A percentile compares a stretch with the other conserved stretches of the same genome.
Evolutionary conservation across 2,113 vertebrate genomes (phyloP).

Genomic region (Gavia stellata): DNA sequence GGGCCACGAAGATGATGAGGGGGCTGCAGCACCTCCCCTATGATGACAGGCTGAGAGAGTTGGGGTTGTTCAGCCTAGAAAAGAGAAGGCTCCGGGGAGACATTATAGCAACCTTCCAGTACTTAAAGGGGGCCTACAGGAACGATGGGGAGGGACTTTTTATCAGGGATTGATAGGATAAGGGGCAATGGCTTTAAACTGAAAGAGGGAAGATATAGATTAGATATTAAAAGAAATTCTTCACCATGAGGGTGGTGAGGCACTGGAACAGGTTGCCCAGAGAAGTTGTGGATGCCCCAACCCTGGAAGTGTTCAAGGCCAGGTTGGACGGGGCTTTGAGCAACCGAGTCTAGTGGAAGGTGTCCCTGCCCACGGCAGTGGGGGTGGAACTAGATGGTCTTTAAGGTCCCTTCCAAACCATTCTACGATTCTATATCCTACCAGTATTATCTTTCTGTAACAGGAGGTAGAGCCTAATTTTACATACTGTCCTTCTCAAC

Average conservation of each 20-base stretch:
- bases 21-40: background rate
- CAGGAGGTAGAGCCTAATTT: background rate
- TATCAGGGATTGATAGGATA: accelerated
- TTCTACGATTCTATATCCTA: background rate
- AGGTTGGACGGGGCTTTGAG: background rate
- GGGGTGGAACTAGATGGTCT: background rate
- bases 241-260: background rate
- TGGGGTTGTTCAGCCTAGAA: background rate
- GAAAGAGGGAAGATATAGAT: background rate
- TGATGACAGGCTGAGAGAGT: background rate
- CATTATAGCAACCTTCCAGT: background rate
- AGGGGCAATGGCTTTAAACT: background rate
- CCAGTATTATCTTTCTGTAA: background rate
- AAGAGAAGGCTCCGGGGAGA: background rate
- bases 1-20: accelerated
- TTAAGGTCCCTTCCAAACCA: background rate
- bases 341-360: background rate
- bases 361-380: background rate
- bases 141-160: background rate
- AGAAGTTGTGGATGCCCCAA: background rate
- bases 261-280: accelerated
- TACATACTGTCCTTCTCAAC: background rate
- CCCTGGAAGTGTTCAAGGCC: background rate
- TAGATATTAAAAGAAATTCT: background rate
- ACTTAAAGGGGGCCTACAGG: background rate